Evolutionary conservation across 1,140 invertebrate species (phyloP), one percentile per base, ranked within the genome.

Genomic region (Drosophila quadrilineata): DNA sequence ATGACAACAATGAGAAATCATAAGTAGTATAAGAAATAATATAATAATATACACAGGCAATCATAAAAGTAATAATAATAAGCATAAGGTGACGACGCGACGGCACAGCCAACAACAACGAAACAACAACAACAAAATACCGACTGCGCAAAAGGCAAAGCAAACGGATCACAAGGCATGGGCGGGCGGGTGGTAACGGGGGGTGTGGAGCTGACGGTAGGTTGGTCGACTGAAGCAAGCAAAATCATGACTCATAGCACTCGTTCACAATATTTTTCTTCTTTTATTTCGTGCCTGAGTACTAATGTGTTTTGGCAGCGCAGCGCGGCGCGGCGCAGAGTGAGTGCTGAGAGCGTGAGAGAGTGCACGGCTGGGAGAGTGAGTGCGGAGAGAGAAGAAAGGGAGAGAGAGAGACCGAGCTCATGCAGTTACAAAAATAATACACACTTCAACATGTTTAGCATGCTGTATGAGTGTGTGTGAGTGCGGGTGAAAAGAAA

Each of bases 11-110:
- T 84, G 59, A 76, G 69, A 84, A 84, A 82, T 82, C 73, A 82
- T 77, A 84, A 80, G 76, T 71, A 75, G 66, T 75, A 68, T 29
- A 56, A 31, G 31, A 41, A 58, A 65, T 29, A n/a, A n/a, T n/a
- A n/a, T n/a, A n/a, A n/a, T n/a, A n/a, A n/a, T n/a, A n/a, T n/a
- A n/a, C n/a, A 64, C 45, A 54, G 52, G 58, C 69, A 49, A 76
- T 65, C 80, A 82, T 72, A 82, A 84, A 64, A 82, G 71, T 69
- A 77, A 84, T 84, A 84, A 84, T 77, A 82, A 82, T 82, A 82
- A 80, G 76, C 77, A 84, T 84, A 84, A 84, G 77, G 77, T 84
- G 77, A 85, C 79, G 77, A 84, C 77, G 77, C 85, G 77, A 85
- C 79, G 77, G 85, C 77, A 79, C 69, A 49, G 33, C 41, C 29